These are phyloP conservation scores for Sminthurinus signatus DNA, from an alignment of 1,140 invertebrate species.

Conservation along the genomic window DNA sequence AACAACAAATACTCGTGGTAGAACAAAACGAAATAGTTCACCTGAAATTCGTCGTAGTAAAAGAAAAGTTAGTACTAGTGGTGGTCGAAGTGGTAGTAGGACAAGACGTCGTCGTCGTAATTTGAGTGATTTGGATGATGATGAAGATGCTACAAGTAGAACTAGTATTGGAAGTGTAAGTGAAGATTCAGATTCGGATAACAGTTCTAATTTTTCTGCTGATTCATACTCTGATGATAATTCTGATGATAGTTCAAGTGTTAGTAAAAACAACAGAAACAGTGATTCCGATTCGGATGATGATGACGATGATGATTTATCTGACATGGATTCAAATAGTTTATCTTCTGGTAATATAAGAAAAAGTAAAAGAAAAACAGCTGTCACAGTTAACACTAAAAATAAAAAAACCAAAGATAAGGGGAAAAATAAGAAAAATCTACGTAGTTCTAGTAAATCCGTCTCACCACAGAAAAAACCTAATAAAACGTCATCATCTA, in stretches of 20 bases:
- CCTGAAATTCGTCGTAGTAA: not conserved
- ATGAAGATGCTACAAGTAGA: constrained; percentile 46
- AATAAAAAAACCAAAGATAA: constrained; percentile 3
- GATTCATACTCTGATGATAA: constrained; percentile 1
- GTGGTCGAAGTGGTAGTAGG: not conserved
- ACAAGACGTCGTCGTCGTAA: no score
- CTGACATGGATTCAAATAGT: constrained; percentile 12
- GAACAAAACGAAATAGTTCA: not conserved
- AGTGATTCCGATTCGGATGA: constrained; percentile 25
- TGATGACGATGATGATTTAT: constrained; percentile 25
- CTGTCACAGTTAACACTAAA: not conserved
- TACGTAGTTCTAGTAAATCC: constrained; percentile 5
- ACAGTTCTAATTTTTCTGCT: constrained; percentile 18
- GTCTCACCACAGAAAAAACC: not conserved
- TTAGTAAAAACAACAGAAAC: constrained; percentile 42
- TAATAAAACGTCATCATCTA: not conserved
- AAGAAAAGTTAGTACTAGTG: not conserved
- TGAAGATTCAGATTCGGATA: constrained; percentile 26
- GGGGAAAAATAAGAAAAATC: not conserved
- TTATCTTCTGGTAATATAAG: constrained; percentile 12
- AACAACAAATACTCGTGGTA: not conserved
- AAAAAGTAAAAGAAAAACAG: constrained; percentile 16
- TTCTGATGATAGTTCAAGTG: constrained; percentile 5
- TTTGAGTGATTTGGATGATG: not conserved
- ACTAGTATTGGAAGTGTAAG: constrained; percentile 30